A percentile compares a stretch with the other conserved stretches of the same genome.
Conservation (phyloP, 2,888 invertebrate genomes). For the Resseliella maxima region DNA sequence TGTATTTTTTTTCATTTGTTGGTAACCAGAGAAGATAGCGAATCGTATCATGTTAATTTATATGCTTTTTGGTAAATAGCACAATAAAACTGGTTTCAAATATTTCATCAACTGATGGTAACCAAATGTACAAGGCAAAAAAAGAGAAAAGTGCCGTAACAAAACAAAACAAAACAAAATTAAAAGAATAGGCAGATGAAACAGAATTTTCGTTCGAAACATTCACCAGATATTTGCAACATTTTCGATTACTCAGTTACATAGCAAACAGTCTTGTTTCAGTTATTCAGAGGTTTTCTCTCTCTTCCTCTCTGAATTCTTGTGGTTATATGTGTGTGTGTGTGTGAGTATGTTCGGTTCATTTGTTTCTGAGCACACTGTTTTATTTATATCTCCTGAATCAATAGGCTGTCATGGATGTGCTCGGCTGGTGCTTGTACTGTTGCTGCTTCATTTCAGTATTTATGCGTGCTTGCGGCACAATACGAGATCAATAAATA, state of each 20-base stretch:
- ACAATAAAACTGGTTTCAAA: conserved; percentile 14
- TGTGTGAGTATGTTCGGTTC: conserved; percentile 6
- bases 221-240: conserved; percentile 4
- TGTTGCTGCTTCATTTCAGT: neutral
- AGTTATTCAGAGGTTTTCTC: too few relatives aligned
- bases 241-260: conserved; percentile 9
- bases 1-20: neutral
- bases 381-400: conserved; percentile 43
- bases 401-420: conserved; percentile 41
- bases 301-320: too few relatives aligned
- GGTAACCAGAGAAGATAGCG: neutral
- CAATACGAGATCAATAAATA: conserved; percentile 40
- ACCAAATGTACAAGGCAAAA: neutral
- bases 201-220: neutral
- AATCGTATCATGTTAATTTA: conserved; percentile 25
- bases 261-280: too few relatives aligned
- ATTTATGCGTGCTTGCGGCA: conserved; percentile 48
- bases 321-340: neutral
- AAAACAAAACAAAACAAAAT: neutral
- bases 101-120: conserved; percentile 20
- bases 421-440: neutral
- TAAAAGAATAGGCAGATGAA: conserved; percentile 12
- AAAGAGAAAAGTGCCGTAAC: neutral
- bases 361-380: conserved; percentile 25
- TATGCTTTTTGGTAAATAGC: neutral